Base-by-base conservation (phyloP, 2,113 vertebrate species). In the Phyllopteryx taeniolatus region DNA sequence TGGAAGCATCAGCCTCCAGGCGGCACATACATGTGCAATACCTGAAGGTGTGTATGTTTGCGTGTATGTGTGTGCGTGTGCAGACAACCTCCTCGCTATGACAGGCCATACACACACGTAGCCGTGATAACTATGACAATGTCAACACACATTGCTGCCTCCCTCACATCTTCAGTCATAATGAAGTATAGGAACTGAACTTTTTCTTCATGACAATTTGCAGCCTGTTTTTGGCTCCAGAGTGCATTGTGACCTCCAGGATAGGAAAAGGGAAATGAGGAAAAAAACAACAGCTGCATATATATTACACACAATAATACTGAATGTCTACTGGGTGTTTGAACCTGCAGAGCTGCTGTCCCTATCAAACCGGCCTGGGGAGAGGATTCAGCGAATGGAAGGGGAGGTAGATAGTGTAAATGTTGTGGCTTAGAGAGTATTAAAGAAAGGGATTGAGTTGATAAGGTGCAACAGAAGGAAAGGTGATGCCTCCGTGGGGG, bases 61-160 rank as follows among this genome's bases (percentile, higher is more conserved):
- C 79, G 73, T 79, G 79, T 80, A 78, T 79, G 74, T 81, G 84
- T 82, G 71, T 81, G 70, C 51, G 69, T 78, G 73, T 76, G 83
- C 79, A 85, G 72, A 84, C 79, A 76, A 71, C 73, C 57, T 67
- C 70, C 71, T 47, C 8, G 56, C 79, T 75, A 67, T 91, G 85
- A 91, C 86, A 88, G 85, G 81, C n/a, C 33, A 43, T 74, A 86
- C 83, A 85, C 86, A 83, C 77, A 85, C 85, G 82, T 85, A 84
- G 60, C 84, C 73, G 27, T 77, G 75, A 83, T 89, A 87, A 78
- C 84, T 74, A 74, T 87, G 85, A 88, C 86, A 85, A 79, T 88
- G 89, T 86, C 89, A 88, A 87, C 86, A 88, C 83, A 79, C 15
- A 73, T 70, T 83, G 86, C 79, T 80, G 79, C 77, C 83, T 72